Evolutionary conservation across 2,113 vertebrate genomes (phyloP).

Genomic region (Macquaria australasica): DNA sequence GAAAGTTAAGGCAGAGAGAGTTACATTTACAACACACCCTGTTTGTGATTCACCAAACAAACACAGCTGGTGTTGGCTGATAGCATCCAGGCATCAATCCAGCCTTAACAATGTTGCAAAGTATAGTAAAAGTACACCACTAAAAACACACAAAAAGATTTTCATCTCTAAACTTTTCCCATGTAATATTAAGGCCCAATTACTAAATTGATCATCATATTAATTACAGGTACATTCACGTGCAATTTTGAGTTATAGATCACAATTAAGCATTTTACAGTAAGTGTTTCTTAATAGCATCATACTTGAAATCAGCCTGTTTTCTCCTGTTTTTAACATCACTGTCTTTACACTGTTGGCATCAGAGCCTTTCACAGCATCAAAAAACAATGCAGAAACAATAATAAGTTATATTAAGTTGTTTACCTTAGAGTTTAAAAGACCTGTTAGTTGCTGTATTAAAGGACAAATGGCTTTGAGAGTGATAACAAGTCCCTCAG

Average conservation of each 20-base stretch:
- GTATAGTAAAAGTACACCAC: slow-evolving; percentile 24
- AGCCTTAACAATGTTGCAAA: slow-evolving; percentile 22
- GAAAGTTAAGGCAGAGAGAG: slow-evolving; percentile 15
- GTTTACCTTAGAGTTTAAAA: neutral
- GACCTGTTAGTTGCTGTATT: too few relatives aligned
- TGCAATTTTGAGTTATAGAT: neutral
- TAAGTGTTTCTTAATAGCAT: neutral
- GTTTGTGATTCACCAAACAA: slow-evolving; percentile 71
- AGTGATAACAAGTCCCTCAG: too few relatives aligned
- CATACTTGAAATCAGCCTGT: neutral
- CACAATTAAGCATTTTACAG: neutral
- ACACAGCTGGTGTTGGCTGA: slow-evolving; percentile 68
- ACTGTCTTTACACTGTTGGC: neutral
- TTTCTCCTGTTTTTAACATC: neutral
- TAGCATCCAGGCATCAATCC: slow-evolving; percentile 26
- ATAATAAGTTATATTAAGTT: neutral
- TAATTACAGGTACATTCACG: neutral
- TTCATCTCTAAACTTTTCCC: neutral
- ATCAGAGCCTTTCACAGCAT: neutral
- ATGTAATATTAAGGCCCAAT: neutral
- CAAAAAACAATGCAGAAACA: neutral
- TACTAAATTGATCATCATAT: neutral
- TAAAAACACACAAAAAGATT: neutral
- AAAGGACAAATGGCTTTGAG: too few relatives aligned
- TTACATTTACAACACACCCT: slow-evolving; percentile 57